phyloP scores from a whole-genome alignment of 1,140 invertebrate genomes.

The Physella acuta region DNA sequence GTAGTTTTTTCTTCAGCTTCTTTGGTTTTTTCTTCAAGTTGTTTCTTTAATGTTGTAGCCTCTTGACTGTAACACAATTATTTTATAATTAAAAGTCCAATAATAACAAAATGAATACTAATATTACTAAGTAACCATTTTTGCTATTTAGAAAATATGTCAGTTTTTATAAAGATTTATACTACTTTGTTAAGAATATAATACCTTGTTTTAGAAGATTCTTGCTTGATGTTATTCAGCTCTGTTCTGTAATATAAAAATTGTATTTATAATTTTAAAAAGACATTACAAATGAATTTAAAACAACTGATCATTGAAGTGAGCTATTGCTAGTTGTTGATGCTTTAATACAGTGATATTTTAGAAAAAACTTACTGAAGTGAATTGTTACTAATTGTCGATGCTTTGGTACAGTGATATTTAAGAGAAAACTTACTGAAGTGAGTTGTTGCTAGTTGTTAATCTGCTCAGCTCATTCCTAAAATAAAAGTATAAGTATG shows the following conservation, averaged over 20 bases:
- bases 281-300: not conserved
- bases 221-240: constrained; percentile 42
- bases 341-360: no score
- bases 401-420: no score
- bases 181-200: no score
- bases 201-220: constrained; percentile 43
- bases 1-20: constrained; percentile 67
- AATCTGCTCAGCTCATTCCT: not conserved
- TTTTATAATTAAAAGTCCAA: no score
- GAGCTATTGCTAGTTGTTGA: no score
- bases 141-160: not conserved
- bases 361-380: constrained; percentile 1
- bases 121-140: not conserved
- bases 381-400: no score
- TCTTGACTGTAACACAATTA: constrained; percentile 32
- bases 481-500: not conserved
- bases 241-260: constrained; percentile 49
- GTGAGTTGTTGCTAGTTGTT: not conserved
- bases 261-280: not conserved
- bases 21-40: constrained; percentile 67
- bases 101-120: no score
- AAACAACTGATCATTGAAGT: not conserved
- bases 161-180: not conserved
- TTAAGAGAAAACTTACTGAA: not conserved
- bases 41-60: constrained; percentile 33